These are phyloP conservation scores for Dinothrombium tinctorium DNA, from an alignment of 1,140 invertebrate species.

Conservation along the genomic window DNA sequence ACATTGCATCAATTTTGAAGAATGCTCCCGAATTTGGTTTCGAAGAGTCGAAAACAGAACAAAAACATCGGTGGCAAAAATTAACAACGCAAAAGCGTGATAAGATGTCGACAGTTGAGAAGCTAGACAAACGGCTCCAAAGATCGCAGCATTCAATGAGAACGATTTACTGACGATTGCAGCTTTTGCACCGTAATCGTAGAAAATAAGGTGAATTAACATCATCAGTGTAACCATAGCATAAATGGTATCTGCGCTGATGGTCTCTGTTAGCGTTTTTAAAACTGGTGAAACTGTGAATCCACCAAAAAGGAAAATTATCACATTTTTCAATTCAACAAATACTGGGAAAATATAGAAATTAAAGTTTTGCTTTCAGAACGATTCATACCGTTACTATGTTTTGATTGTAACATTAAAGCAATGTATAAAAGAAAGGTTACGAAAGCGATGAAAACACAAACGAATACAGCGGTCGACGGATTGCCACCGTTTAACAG, in stretches of 20 bases:
- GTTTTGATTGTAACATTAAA: conserved; percentile 7
- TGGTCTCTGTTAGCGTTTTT: conserved; percentile 80
- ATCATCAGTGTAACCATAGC: conserved; percentile 67
- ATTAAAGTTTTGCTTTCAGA: not conserved
- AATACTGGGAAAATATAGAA: conserved; percentile 8
- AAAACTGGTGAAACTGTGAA: conserved; percentile 66
- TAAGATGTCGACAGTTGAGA: conserved; percentile 57
- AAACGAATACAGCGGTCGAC: conserved; percentile 31
- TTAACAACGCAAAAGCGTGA: conserved; percentile 65
- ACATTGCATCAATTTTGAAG: conserved; percentile 15
- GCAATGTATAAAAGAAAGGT: conserved; percentile 5
- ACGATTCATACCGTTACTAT: conserved; percentile 8
- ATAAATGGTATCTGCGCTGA: conserved; percentile 91
- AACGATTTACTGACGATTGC: conserved; percentile 43
- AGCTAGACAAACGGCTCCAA: conserved; percentile 75
- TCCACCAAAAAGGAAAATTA: conserved; percentile 52
- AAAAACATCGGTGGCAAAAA: conserved; percentile 61
- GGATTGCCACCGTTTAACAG: conserved; percentile 37
- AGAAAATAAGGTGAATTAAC: conserved; percentile 61
- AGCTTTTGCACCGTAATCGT: conserved; percentile 63
- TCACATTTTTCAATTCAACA: conserved; percentile 19
- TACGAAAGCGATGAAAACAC: conserved; percentile 25
- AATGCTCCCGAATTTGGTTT: conserved; percentile 23
- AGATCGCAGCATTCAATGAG: conserved; percentile 64
- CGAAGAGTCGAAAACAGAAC: conserved; percentile 61